Evolutionary conservation across 2,888 invertebrate genomes (phyloP).

Genomic region (Agonum fuliginosum): DNA sequence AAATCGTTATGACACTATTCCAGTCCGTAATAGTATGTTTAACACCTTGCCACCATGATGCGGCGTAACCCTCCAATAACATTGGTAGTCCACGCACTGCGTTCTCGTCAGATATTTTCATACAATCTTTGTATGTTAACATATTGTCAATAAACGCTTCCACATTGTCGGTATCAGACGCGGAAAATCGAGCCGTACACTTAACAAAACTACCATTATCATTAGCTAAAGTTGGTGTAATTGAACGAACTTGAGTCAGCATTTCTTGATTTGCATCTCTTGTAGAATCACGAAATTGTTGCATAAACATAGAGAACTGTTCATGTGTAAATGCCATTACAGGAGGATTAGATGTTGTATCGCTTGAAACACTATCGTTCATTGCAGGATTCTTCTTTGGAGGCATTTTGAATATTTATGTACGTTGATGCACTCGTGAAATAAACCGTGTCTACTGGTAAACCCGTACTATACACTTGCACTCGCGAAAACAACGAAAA

Average conservation of each 20-base stretch:
- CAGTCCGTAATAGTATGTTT: slow-evolving; percentile 27
- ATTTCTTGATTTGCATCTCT: too few species aligned
- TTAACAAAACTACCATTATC: background rate
- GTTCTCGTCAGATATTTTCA: slow-evolving; percentile 48
- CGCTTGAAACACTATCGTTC: too few species aligned
- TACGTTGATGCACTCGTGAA: too few species aligned
- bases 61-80: slow-evolving; percentile 55
- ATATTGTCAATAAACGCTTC: background rate
- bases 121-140: background rate
- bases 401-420: too few species aligned
- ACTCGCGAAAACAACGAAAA: too few species aligned
- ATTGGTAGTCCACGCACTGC: slow-evolving; percentile 58
- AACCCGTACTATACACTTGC: too few species aligned
- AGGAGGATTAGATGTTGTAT: background rate
- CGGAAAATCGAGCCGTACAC: background rate
- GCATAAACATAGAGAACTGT: background rate
- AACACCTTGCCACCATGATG: slow-evolving; percentile 61
- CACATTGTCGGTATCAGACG: background rate
- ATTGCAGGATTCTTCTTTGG: background rate
- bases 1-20: slow-evolving; percentile 26
- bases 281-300: background rate
- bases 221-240: background rate
- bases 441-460: too few species aligned
- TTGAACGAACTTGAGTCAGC: background rate
- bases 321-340: background rate